Percentiles rank a stretch among this genome's conserved stretches.
phyloP scores from a whole-genome alignment of 2,797 vertebrate species.

The Picus viridis region DNA sequence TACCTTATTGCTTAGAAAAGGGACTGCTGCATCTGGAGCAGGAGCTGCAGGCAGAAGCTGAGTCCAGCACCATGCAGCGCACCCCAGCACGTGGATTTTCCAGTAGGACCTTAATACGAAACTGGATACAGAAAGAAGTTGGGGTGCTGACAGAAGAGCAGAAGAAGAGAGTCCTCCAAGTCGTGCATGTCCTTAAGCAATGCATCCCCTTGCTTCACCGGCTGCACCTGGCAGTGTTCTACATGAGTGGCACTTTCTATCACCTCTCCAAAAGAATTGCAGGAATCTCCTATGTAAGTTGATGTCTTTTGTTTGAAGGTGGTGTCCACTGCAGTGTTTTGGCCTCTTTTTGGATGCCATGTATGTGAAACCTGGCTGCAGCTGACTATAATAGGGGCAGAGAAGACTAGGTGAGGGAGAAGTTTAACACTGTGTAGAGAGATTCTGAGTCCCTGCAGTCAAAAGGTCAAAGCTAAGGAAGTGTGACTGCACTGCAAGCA shows the following conservation, averaged over 20 bases:
- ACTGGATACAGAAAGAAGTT: constrained; percentile 70
- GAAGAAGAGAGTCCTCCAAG: constrained; percentile 75
- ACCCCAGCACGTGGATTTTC: neutral
- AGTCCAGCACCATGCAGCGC: neutral
- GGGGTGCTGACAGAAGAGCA: constrained; percentile 80
- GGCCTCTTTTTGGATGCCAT: neutral
- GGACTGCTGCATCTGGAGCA: constrained; percentile 86
- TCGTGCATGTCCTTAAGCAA: constrained; percentile 75
- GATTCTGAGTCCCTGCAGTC: neutral
- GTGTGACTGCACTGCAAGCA: neutral
- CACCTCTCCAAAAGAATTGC: constrained; percentile 88
- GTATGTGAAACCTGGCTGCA: neutral
- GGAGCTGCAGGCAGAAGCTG: constrained; percentile 78
- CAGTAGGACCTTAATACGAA: constrained; percentile 61
- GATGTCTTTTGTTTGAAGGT: neutral
- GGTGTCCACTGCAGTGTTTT: neutral
- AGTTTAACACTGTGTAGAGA: neutral
- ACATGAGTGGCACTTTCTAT: constrained; percentile 87
- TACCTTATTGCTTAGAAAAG: constrained; percentile 90
- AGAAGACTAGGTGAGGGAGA: neutral
- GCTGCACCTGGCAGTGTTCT: constrained; percentile 89
- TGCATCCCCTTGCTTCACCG: constrained; percentile 81
- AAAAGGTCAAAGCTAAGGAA: neutral
- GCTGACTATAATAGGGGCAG: neutral
- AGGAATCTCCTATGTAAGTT: constrained; percentile 88